Evolutionary conservation across 2,888 invertebrate genomes (phyloP).

Genomic region (Tachina fera): DNA sequence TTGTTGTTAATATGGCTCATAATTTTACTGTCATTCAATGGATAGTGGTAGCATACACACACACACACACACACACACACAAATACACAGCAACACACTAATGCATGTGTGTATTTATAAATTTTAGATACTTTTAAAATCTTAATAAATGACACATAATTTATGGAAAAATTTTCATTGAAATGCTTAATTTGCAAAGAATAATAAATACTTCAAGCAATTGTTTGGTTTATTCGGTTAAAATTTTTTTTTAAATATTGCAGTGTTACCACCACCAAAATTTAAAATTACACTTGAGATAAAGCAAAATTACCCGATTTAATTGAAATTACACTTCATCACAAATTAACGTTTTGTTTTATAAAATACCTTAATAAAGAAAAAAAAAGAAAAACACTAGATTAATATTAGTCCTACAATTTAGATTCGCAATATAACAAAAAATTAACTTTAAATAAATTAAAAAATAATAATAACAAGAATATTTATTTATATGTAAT

Average conservation of each 20-base stretch:
- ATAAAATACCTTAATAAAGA: too few species aligned
- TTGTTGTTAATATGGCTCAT: slow-evolving; percentile 79
- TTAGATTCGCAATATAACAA: too few species aligned
- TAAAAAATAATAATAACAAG: too few species aligned
- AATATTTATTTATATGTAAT: too few species aligned
- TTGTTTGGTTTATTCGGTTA: not conserved
- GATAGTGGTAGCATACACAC: slow-evolving; percentile 36
- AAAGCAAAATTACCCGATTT: too few species aligned
- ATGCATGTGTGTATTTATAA: not conserved
- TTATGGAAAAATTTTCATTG: slow-evolving; percentile 52
- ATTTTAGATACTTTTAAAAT: slow-evolving; percentile 34
- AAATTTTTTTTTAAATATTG: slow-evolving; percentile 1
- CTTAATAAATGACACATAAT: slow-evolving; percentile 66
- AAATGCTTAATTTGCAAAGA: slow-evolving; percentile 46
- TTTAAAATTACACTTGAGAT: too few species aligned
- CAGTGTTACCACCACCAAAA: too few species aligned
- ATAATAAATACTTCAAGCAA: slow-evolving; percentile 49
- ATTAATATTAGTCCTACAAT: too few species aligned
- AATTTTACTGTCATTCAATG: slow-evolving; percentile 74
- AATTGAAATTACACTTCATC: too few species aligned
- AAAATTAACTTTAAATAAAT: too few species aligned
- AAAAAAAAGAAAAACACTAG: too few species aligned
- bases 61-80: not conserved
- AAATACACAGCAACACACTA: not conserved
- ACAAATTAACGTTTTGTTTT: too few species aligned